Percentiles rank a stretch among this genome's conserved stretches.
Evolutionary conservation across 2,797 vertebrate genomes (phyloP).

Genomic region (Smutsia temminckii): DNA sequence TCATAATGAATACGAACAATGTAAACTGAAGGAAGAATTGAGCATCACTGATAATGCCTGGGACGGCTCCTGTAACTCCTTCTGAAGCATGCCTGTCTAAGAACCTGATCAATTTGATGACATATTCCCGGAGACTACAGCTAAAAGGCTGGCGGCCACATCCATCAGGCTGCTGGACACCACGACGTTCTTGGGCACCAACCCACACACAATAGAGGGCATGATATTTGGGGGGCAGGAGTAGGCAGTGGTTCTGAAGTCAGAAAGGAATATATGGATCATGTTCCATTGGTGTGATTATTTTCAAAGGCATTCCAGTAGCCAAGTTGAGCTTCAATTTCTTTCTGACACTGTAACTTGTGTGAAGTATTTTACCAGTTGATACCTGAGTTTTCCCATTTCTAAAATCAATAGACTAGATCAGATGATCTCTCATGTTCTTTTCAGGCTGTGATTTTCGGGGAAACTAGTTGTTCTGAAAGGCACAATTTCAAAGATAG

Average conservation of each 20-base stretch:
- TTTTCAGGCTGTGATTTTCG: background rate
- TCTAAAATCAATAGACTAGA: slow-evolving; percentile 7
- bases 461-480: background rate
- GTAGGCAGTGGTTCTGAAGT: background rate
- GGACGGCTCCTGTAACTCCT: background rate
- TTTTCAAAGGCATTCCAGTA: background rate
- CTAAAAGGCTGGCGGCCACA: background rate
- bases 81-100: background rate
- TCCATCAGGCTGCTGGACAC: background rate
- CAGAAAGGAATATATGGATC: background rate
- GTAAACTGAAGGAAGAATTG: background rate
- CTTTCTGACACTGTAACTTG: background rate
- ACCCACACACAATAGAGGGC: background rate
- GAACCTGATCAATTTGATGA: background rate
- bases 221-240: background rate
- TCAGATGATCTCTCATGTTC: background rate
- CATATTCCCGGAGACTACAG: background rate
- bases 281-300: background rate
- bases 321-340: background rate
- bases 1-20: background rate
- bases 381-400: background rate
- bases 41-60: background rate
- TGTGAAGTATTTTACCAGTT: background rate
- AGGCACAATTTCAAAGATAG: slow-evolving; percentile 30
- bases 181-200: no score